These are phyloP conservation scores for Acipenser ruthenus DNA, from an alignment of 2,797 vertebrate species.

Conservation along the genomic window DNA sequence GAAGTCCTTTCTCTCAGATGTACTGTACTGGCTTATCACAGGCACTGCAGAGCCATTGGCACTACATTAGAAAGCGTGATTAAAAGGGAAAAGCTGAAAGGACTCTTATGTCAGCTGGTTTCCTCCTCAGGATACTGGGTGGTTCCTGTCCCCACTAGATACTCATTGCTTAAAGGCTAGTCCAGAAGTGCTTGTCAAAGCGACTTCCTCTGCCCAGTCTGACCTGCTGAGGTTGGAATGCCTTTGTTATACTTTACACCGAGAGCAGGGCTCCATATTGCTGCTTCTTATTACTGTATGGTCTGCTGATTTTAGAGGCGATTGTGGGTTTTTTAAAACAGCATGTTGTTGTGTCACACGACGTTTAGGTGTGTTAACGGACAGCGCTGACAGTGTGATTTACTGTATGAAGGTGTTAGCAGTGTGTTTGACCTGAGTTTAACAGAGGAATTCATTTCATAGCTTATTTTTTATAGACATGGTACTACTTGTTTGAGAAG, in stretches of 20 bases:
- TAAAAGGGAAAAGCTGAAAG: slow-evolving; percentile 58
- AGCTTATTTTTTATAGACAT: too few species aligned
- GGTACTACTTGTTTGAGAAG: too few species aligned
- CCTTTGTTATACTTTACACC: slow-evolving; percentile 23
- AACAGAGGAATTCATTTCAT: too few species aligned
- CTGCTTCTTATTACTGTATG: too few species aligned
- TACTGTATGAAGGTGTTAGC: too few species aligned
- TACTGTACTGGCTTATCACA: slow-evolving; percentile 39
- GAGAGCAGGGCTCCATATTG: too few species aligned
- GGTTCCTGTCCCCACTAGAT: slow-evolving; percentile 68
- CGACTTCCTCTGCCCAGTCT: slow-evolving; percentile 56
- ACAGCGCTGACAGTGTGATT: too few species aligned
- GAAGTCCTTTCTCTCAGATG: slow-evolving; percentile 38
- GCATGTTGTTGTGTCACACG: too few species aligned
- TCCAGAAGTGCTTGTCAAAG: slow-evolving; percentile 63
- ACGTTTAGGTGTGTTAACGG: too few species aligned
- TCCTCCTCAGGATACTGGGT: slow-evolving; percentile 69
- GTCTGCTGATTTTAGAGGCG: too few species aligned
- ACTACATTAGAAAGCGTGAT: slow-evolving; percentile 61
- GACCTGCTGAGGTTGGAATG: slow-evolving; percentile 53
- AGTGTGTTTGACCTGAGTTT: too few species aligned
- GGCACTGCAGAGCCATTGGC: slow-evolving; percentile 54
- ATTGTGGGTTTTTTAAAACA: too few species aligned
- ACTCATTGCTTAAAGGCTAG: slow-evolving; percentile 69
- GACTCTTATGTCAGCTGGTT: slow-evolving; percentile 62